Evolutionary conservation across 2,888 invertebrate genomes (phyloP).

Genomic region (Graphium colonna): DNA sequence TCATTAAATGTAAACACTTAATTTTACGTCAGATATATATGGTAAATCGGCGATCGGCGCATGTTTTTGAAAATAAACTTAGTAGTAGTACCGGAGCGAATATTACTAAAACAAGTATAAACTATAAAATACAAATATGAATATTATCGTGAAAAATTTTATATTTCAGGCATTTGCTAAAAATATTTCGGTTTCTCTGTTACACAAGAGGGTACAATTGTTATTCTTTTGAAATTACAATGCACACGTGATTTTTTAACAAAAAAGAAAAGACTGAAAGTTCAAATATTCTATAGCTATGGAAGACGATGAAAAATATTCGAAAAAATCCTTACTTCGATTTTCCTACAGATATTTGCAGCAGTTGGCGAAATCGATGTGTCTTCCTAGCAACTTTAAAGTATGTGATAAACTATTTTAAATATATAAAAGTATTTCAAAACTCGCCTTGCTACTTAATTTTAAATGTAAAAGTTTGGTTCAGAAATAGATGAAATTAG

Average conservation of each 20-base stretch:
- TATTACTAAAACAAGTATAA: no score
- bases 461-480: no score
- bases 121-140: background rate
- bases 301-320: constrained; percentile 32
- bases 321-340: constrained; percentile 36
- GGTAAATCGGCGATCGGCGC: no score
- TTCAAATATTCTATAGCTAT: constrained; percentile 25
- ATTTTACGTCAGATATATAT: no score
- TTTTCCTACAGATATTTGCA: constrained; percentile 56
- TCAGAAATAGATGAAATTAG: no score
- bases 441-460: no score
- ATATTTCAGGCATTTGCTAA: background rate
- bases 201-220: constrained; percentile 5
- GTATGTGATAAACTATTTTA: no score
- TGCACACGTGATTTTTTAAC: constrained; percentile 2
- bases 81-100: no score
- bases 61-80: no score
- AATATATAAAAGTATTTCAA: no score
- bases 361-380: constrained; percentile 52
- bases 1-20: no score
- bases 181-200: background rate
- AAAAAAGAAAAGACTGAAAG: background rate
- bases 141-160: background rate
- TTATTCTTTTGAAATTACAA: background rate
- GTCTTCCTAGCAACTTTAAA: constrained; percentile 64